A percentile compares a stretch with the other conserved stretches of the same genome.
Conservation (phyloP, 1,140 invertebrate species). For the Tribolium madens region DNA sequence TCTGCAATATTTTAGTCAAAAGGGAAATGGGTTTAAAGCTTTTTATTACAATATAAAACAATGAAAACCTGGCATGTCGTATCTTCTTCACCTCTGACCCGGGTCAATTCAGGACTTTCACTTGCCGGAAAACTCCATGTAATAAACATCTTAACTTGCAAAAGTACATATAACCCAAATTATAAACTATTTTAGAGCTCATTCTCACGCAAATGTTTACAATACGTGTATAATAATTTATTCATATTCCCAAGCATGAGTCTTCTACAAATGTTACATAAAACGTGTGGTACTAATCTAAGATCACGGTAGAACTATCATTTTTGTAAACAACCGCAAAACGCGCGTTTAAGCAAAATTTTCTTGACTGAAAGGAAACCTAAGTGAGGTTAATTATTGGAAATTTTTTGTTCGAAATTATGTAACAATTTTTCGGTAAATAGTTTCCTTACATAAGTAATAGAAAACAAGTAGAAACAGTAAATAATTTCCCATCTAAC, state of each 20-base stretch:
- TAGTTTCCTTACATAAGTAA: neutral
- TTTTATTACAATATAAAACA: too few species aligned
- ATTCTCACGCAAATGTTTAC: constrained; percentile 8
- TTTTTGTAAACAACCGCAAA: neutral
- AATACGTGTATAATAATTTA: neutral
- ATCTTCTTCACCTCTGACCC: constrained; percentile 34
- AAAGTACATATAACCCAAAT: neutral
- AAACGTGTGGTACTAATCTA: neutral
- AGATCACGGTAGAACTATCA: neutral
- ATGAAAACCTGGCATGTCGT: neutral
- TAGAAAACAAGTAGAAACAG: too few species aligned
- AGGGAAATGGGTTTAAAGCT: too few species aligned
- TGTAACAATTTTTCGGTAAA: neutral
- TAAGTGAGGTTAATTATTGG: neutral
- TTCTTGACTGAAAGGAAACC: neutral
- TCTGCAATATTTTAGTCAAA: too few species aligned
- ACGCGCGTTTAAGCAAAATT: neutral
- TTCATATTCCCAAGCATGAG: neutral
- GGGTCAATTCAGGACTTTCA: constrained; percentile 44
- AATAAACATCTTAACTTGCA: too few species aligned
- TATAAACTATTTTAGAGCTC: neutral
- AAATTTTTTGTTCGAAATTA: neutral
- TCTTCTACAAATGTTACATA: constrained; percentile 1
- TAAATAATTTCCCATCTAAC: too few species aligned
- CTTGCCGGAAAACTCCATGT: constrained; percentile 45